phyloP scores from a whole-genome alignment of 1,140 invertebrate genomes.

The Dendroctonus ponderosae region DNA sequence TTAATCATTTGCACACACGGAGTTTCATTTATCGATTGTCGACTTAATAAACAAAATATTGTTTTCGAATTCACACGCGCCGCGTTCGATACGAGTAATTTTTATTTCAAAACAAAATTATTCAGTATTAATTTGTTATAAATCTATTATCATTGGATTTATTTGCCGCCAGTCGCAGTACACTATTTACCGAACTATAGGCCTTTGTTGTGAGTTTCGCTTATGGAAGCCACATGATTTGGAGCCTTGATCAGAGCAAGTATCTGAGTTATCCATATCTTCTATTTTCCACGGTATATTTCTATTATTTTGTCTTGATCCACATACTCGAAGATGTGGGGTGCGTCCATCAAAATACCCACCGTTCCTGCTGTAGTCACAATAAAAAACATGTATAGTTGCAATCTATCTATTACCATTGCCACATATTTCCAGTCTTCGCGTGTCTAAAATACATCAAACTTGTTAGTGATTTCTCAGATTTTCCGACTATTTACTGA shows the following conservation, averaged over 20 bases:
- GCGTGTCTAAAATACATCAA: conserved; percentile 68
- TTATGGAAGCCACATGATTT: conserved; percentile 42
- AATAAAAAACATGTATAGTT: conserved; percentile 96
- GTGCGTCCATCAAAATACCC: conserved; percentile 97
- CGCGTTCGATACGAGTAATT: conserved; percentile 12
- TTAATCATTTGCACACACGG: conserved; percentile 32
- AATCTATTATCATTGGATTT: conserved; percentile 18
- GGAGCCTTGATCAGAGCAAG: conserved; percentile 29
- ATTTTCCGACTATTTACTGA: no score
- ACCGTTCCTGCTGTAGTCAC: conserved; percentile 93
- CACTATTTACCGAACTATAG: conserved; percentile 37
- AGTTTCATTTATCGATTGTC: conserved; percentile 44
- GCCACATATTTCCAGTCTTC: conserved; percentile 99
- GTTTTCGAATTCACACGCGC: conserved; percentile 32
- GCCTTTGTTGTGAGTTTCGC: conserved; percentile 39
- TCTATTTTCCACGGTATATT: conserved; percentile 87
- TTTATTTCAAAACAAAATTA: conserved; percentile 1
- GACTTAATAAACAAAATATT: conserved; percentile 45
- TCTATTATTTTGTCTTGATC: conserved; percentile 96
- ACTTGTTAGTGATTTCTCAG: no score
- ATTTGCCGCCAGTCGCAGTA: conserved; percentile 29
- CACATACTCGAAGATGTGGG: conserved; percentile 98
- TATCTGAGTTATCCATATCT: conserved; percentile 17
- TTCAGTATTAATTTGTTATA: conserved; percentile 21
- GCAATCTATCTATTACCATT: conserved; percentile 97